Percentiles rank a stretch among this genome's conserved stretches.
Evolutionary conservation across 2,113 vertebrate genomes (phyloP).

Genomic region (Naja naja): DNA sequence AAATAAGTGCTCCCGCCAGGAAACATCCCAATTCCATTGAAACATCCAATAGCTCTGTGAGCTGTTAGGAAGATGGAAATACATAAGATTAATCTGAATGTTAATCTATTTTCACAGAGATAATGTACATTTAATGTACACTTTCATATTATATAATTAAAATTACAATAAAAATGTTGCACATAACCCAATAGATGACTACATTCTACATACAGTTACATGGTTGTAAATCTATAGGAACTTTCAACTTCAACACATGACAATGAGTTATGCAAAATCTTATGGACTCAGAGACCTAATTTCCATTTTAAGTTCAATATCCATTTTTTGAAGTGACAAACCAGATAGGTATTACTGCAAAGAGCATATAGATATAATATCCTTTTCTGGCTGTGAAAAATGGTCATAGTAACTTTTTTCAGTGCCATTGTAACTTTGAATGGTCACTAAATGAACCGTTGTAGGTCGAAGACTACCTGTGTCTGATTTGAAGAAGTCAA

Average conservation of each 20-base stretch:
- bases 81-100: neutral
- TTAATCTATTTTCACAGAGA: neutral
- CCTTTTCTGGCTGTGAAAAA: neutral
- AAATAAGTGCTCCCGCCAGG: constrained; percentile 90
- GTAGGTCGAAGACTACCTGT: too few relatives aligned
- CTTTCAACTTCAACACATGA: neutral
- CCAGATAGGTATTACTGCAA: neutral
- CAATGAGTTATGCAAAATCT: neutral
- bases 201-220: neutral
- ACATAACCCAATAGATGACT: neutral
- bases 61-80: constrained; percentile 63
- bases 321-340: neutral
- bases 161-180: neutral
- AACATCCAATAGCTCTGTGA: constrained; percentile 88
- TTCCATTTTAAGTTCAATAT: neutral
- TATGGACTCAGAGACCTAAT: neutral
- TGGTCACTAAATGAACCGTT: too few relatives aligned
- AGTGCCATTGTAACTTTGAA: too few relatives aligned
- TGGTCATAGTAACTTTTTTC: too few relatives aligned
- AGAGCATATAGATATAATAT: neutral
- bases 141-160: neutral
- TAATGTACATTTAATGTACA: neutral
- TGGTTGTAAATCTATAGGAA: neutral
- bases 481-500: neutral
- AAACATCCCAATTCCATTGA: constrained; percentile 99